A percentile compares a stretch with the other conserved stretches of the same genome.
Conservation (phyloP, 2,113 vertebrate species). For the Brachyistius frenatus region DNA sequence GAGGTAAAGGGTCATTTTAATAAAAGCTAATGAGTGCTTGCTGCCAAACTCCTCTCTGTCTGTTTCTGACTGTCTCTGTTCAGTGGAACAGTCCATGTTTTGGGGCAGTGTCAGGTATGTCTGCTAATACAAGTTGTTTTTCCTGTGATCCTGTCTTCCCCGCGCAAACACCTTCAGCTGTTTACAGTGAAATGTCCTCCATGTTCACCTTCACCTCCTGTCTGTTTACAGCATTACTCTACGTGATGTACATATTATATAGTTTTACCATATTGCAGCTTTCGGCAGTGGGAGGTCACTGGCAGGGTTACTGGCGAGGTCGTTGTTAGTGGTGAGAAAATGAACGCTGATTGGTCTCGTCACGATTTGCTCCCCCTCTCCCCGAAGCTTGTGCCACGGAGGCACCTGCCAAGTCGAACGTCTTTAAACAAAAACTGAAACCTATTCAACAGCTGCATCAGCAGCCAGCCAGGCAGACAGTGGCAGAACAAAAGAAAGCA, state of each 20-base stretch:
- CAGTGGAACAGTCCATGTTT: conserved; percentile 49
- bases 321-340: conserved; percentile 73
- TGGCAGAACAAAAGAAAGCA: conserved; percentile 63
- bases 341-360: conserved; percentile 71
- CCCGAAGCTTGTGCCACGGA: conserved; percentile 54
- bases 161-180: conserved; percentile 75
- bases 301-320: conserved; percentile 65
- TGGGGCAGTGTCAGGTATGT: conserved; percentile 66
- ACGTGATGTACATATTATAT: conserved; percentile 78
- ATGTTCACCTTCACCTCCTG: conserved; percentile 81
- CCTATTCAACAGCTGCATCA: conserved; percentile 75
- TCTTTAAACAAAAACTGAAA: conserved; percentile 69
- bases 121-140: conserved; percentile 77
- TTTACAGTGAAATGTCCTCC: conserved; percentile 81
- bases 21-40: conserved; percentile 38
- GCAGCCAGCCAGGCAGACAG: conserved; percentile 69
- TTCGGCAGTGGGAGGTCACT: conserved; percentile 58
- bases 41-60: conserved; percentile 19
- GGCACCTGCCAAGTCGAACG: conserved; percentile 72
- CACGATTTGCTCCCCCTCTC: conserved; percentile 52
- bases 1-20: background rate
- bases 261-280: conserved; percentile 60
- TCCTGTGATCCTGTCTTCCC: conserved; percentile 78
- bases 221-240: conserved; percentile 73
- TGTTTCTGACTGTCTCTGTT: conserved; percentile 23